Evolutionary conservation across 2,888 invertebrate genomes (phyloP).

Genomic region (Eupithecia vulgata): DNA sequence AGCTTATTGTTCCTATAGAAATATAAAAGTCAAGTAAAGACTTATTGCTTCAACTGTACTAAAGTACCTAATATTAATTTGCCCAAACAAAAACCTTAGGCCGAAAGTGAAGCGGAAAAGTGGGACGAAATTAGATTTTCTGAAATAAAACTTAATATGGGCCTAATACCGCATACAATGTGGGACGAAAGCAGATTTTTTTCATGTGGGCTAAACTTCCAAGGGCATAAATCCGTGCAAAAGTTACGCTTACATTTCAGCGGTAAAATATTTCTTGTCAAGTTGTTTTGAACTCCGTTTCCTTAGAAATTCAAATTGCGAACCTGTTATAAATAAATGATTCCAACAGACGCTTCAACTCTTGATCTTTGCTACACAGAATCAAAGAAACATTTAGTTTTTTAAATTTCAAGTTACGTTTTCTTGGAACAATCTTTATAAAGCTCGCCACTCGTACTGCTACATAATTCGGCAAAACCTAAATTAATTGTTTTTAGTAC

Average conservation of each 20-base stretch:
- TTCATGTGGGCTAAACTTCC: no score
- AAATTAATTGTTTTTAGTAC: background rate
- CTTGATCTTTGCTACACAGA: constrained; percentile 1
- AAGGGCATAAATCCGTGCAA: no score
- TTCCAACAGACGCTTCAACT: background rate
- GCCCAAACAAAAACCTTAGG: no score
- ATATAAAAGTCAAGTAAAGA: no score
- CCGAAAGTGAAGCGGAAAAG: no score
- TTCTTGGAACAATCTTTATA: background rate
- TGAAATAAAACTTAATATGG: no score
- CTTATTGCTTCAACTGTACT: no score
- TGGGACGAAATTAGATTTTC: no score
- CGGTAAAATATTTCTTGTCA: background rate
- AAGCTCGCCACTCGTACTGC: background rate
- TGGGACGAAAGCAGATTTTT: no score
- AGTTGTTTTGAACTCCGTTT: background rate
- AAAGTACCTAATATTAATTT: no score
- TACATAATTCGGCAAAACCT: background rate
- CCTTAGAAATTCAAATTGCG: background rate
- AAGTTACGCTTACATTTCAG: background rate
- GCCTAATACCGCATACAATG: no score
- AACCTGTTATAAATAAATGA: constrained; percentile 6
- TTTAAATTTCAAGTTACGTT: background rate
- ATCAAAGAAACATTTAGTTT: background rate
- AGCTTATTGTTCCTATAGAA: no score